Base-by-base conservation (phyloP, 2,113 vertebrate species). In the Caracal caracal region DNA sequence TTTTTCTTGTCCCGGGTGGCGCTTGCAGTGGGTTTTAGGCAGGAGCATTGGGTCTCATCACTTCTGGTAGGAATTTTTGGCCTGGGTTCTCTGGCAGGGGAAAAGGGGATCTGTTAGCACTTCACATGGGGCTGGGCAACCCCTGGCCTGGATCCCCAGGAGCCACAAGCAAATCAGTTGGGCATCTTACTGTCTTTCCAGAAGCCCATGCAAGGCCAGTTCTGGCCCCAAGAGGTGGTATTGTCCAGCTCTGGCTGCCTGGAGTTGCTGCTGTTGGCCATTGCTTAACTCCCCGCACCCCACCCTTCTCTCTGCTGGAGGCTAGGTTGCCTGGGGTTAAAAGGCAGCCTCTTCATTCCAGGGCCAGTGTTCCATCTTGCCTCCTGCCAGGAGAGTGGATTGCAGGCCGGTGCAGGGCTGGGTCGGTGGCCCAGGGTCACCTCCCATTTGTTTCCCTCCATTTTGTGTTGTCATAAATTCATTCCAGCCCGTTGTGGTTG, bases 381-480 rank as follows among this genome's bases (percentile, higher is more conserved):
- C 98, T 99, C 95, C 98, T 99, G 98, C 99, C 98, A 98, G 98
- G 96, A 98, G 98, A 98, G 98, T 98, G 99, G 99, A 99, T 99
- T 99, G 99, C 98, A 98, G 99, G 98, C 98, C 98, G 87, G 96
- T 97, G 96, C 97, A 98, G 98, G 99, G 98, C 98, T 87, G 97
- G 99, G 99, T 99, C 98, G 98, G 98, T 98, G 98, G 98, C 99
- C 99, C 98, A 97, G 98, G 99, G 99, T 99, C 99, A 99, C 98
- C 98, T 99, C 98, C 99, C 99, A 99, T 99, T 99, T 99, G 99
- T 99, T 99, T 99, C 98, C 98, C 98, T 99, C 99, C 99, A 99
- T 99, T 99, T 99, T 99, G 99, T 99, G 98, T 99, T 99, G 99
- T 99, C 99, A 99, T 99, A 99, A 99, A 99, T 99, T 99, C 99